A percentile compares a stretch with the other conserved stretches of the same genome.
These are phyloP conservation scores for Griposia aprilina DNA, from an alignment of 2,888 invertebrate genomes.

Conservation along the genomic window DNA sequence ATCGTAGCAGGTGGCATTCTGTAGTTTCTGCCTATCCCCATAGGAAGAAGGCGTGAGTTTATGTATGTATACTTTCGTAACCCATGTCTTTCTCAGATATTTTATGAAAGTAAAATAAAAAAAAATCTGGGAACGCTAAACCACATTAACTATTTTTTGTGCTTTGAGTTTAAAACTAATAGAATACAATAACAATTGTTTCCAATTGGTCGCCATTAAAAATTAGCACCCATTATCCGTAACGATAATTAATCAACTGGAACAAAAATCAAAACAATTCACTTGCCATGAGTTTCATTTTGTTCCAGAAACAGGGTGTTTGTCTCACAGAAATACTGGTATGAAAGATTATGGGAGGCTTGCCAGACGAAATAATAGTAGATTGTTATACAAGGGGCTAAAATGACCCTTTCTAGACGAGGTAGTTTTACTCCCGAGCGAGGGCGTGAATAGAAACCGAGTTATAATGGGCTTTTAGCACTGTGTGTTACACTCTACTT, in stretches of 20 bases:
- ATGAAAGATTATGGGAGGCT: background rate
- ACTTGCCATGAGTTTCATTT: background rate
- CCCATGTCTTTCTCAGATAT: background rate
- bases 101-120: background rate
- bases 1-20: too few species aligned
- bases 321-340: background rate
- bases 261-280: background rate
- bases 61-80: too few species aligned
- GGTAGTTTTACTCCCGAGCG: too few species aligned
- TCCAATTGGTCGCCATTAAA: background rate
- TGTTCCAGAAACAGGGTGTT: background rate
- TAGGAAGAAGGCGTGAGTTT: too few species aligned
- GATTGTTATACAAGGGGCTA: too few species aligned
- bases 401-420: too few species aligned
- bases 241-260: background rate
- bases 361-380: background rate
- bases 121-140: background rate
- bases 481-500: too few species aligned
- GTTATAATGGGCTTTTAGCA: too few species aligned
- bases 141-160: background rate
- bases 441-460: too few species aligned
- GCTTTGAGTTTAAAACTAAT: background rate
- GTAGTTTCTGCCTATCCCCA: too few species aligned
- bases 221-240: background rate
- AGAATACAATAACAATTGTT: background rate